Conservation (phyloP, 1,140 invertebrate species). For the Drosophila jambulina region DNA sequence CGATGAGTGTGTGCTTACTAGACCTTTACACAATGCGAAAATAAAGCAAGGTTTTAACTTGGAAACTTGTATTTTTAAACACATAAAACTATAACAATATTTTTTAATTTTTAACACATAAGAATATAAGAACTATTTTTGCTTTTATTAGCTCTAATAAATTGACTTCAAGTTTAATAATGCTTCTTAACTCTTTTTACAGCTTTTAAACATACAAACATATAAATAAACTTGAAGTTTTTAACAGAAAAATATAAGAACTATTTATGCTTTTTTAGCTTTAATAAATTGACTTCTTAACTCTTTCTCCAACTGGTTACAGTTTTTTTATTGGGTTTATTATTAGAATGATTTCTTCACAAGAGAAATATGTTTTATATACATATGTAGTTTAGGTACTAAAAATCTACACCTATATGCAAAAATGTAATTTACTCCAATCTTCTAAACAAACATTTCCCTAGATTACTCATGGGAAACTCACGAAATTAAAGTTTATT, state of each 20-base stretch:
- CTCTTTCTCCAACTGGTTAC: too few relatives aligned
- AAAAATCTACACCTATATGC: not conserved
- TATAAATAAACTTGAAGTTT: too few relatives aligned
- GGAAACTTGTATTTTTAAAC: not conserved
- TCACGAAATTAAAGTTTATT: not conserved
- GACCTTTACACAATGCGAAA: not conserved
- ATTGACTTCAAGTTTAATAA: not conserved
- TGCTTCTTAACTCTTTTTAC: not conserved
- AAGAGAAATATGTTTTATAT: not conserved
- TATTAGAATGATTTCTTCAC: not conserved
- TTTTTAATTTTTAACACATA: too few relatives aligned
- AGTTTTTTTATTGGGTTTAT: not conserved
- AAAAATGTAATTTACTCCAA: too few relatives aligned
- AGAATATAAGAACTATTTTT: not conserved
- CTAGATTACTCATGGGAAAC: not conserved
- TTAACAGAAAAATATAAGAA: not conserved
- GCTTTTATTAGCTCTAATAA: not conserved
- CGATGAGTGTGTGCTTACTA: constrained; percentile 19
- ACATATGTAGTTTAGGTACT: not conserved
- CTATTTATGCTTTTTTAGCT: not conserved
- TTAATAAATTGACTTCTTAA: not conserved
- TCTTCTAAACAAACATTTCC: not conserved
- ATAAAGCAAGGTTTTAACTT: not conserved
- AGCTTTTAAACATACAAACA: too few relatives aligned
- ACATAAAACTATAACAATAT: too few relatives aligned